phyloP scores from a whole-genome alignment of 2,888 invertebrate genomes.

The Pollenia griseotomentosa region DNA sequence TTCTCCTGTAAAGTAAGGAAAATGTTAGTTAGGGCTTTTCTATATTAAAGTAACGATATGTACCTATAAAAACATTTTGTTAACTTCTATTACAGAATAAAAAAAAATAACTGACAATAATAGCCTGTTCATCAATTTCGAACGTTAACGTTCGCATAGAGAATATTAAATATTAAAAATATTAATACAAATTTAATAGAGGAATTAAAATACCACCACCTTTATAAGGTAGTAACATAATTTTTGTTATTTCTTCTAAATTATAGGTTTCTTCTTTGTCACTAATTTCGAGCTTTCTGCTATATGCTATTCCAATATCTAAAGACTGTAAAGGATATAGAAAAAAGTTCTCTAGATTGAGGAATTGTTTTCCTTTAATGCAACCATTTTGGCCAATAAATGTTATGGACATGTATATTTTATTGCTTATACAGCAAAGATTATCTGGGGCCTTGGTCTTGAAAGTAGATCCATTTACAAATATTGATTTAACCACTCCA shows the following conservation, averaged over 20 bases:
- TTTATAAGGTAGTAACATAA: background rate
- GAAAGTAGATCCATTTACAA: background rate
- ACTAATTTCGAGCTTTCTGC: background rate
- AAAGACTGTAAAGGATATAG: background rate
- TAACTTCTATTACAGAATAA: too few species aligned
- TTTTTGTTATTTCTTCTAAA: background rate
- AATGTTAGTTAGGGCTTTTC: too few species aligned
- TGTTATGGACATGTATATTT: background rate
- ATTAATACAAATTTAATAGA: too few species aligned
- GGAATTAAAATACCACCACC: background rate
- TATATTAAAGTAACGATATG: too few species aligned
- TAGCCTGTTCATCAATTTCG: too few species aligned
- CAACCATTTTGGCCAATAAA: background rate
- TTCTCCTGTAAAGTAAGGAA: too few species aligned
- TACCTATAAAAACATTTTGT: too few species aligned
- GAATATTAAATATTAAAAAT: too few species aligned
- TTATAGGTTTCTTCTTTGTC: background rate
- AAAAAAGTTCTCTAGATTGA: background rate
- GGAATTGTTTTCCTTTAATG: background rate
- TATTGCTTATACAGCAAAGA: background rate
- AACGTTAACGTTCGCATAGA: too few species aligned
- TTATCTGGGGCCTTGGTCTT: background rate
- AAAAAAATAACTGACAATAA: too few species aligned
- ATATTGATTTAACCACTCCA: background rate
- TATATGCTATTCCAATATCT: conserved; percentile 4